These are phyloP conservation scores for Lipotes vexillifer DNA, from an alignment of 2,113 vertebrate species.

Conservation along the genomic window DNA sequence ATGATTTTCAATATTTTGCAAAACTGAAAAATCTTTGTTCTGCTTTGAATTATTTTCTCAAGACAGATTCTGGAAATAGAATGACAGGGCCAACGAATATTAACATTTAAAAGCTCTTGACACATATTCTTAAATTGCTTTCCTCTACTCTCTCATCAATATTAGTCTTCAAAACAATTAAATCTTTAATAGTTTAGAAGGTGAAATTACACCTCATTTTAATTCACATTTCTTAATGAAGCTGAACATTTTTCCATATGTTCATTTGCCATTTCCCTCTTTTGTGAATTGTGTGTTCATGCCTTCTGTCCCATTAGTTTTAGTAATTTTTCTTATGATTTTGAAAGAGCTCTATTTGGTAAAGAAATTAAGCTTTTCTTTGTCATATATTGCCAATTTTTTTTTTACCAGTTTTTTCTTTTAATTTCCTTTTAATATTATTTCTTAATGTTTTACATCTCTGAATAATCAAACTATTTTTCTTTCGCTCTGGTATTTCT, in stretches of 20 bases:
- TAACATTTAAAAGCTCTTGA: conserved; percentile 37
- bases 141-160: background rate
- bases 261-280: conserved; percentile 23
- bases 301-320: background rate
- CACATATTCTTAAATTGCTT: conserved; percentile 19
- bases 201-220: conserved; percentile 38
- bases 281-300: background rate
- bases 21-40: background rate
- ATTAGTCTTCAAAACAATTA: conserved; percentile 20
- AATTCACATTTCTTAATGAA: conserved; percentile 49
- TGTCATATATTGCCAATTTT: background rate
- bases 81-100: background rate
- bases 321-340: conserved; percentile 21
- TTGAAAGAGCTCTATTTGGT: background rate
- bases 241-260: conserved; percentile 28
- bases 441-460: conserved; percentile 27
- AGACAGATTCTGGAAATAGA: background rate
- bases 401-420: conserved; percentile 28
- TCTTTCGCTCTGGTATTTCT: background rate
- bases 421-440: background rate
- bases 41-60: conserved; percentile 21
- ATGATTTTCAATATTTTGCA: background rate
- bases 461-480: background rate
- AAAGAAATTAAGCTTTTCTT: conserved; percentile 6
- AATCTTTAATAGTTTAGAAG: conserved; percentile 16